Conservation (phyloP, 1,140 invertebrate species). For the Neodiprion lecontei region DNA sequence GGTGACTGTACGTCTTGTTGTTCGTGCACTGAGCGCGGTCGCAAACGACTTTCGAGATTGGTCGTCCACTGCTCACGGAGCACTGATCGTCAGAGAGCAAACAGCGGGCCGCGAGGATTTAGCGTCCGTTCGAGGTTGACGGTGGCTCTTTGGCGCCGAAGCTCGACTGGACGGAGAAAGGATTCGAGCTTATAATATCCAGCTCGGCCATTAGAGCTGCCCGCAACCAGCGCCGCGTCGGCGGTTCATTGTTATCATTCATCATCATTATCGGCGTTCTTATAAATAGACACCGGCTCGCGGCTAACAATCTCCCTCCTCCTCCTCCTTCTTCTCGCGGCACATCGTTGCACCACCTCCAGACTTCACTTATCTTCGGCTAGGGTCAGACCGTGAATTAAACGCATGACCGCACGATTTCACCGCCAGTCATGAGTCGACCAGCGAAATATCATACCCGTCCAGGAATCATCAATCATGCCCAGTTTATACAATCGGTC, state of each 20-base stretch:
- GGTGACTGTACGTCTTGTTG: not conserved
- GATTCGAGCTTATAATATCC: not conserved
- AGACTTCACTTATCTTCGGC: too few relatives aligned
- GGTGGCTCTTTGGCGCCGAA: not conserved
- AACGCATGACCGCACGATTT: not conserved
- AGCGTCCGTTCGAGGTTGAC: not conserved
- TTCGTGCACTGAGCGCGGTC: not conserved
- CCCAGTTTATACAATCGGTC: not conserved
- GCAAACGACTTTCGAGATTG: not conserved
- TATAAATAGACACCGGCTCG: too few relatives aligned
- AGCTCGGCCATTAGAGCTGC: not conserved
- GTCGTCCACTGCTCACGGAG: not conserved
- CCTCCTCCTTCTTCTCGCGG: not conserved
- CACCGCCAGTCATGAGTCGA: not conserved
- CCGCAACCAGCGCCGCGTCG: not conserved
- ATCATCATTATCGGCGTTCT: slow-evolving; percentile 7
- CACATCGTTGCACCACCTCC: too few relatives aligned
- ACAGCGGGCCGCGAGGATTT: too few relatives aligned
- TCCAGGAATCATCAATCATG: not conserved
- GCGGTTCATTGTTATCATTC: not conserved
- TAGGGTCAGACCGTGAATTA: not conserved
- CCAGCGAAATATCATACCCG: not conserved
- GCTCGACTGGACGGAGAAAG: not conserved
- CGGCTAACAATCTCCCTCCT: not conserved
- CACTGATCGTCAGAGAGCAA: too few relatives aligned